Evolutionary conservation across 2,797 vertebrate genomes (phyloP).

Genomic region (Tamandua tetradactyla): DNA sequence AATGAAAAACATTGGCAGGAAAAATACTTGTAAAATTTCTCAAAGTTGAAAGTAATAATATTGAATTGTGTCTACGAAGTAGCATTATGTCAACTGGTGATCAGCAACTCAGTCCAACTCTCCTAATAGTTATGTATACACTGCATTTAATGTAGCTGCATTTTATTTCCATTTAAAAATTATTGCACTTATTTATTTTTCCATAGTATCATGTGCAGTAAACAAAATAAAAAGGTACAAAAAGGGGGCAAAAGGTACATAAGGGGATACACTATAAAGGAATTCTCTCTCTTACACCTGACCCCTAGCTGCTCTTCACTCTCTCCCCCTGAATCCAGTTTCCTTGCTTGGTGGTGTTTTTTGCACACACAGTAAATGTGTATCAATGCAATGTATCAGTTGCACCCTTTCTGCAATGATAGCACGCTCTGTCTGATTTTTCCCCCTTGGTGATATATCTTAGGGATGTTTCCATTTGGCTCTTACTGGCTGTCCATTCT

Average conservation of each 20-base stretch:
- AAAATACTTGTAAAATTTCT: not conserved
- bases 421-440: not conserved
- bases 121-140: not conserved
- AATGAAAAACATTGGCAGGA: not conserved
- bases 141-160: not conserved
- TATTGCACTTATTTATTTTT: not conserved
- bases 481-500: not conserved
- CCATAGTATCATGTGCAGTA: not conserved
- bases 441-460: not conserved
- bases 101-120: not conserved
- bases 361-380: not conserved
- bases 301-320: too few species aligned
- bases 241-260: not conserved
- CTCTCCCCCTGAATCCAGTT: not conserved
- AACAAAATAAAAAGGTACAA: not conserved
- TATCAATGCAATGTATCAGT: too few species aligned
- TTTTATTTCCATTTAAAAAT: constrained; percentile 4
- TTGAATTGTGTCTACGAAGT: not conserved
- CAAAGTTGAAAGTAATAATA: not conserved
- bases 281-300: not conserved
- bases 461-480: not conserved
- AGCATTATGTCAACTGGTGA: not conserved
- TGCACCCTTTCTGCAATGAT: not conserved
- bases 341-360: not conserved
- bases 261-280: not conserved